phyloP scores from a whole-genome alignment of 2,797 vertebrate genomes.

The Fundulus diaphanus region DNA sequence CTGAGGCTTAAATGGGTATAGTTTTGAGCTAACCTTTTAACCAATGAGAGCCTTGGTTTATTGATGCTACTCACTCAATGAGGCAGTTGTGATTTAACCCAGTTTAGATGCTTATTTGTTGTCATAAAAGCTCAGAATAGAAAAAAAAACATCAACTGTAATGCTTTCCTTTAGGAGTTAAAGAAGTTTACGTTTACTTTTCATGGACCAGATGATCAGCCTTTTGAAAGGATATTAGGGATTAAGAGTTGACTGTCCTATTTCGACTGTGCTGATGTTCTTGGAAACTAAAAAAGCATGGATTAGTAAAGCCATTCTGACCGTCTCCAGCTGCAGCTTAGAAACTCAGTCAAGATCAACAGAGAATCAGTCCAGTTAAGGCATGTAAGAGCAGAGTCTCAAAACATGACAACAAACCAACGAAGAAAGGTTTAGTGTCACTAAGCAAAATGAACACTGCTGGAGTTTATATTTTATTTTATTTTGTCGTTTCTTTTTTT shows the following conservation, averaged over 20 bases:
- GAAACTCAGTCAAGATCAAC: constrained; percentile 30
- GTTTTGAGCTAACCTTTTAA: constrained; percentile 4
- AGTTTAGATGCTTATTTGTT: not conserved
- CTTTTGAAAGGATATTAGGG: not conserved
- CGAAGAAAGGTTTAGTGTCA: constrained; percentile 5
- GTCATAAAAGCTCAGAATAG: not conserved
- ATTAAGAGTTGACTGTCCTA: constrained; percentile 11
- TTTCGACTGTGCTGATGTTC: constrained; percentile 32
- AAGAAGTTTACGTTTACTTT: constrained; percentile 7
- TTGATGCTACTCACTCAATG: not conserved
- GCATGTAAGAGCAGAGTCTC: constrained; percentile 8
- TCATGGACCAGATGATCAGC: not conserved
- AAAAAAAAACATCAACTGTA: not conserved
- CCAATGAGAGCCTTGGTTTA: not conserved
- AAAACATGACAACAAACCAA: constrained; percentile 11
- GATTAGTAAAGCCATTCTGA: constrained; percentile 34
- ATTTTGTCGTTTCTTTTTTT: constrained; percentile 9
- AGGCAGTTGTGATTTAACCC: not conserved
- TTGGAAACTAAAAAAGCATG: constrained; percentile 43
- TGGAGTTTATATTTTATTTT: not conserved
- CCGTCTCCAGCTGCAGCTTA: constrained; percentile 42
- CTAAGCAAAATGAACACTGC: not conserved
- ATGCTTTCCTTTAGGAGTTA: not conserved
- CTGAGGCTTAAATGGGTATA: constrained; percentile 10
- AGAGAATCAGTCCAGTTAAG: constrained; percentile 23